A percentile compares a stretch with the other conserved stretches of the same genome.
These are phyloP conservation scores for Pycnomerus fuliginosus DNA, from an alignment of 2,888 invertebrate species.

Conservation along the genomic window DNA sequence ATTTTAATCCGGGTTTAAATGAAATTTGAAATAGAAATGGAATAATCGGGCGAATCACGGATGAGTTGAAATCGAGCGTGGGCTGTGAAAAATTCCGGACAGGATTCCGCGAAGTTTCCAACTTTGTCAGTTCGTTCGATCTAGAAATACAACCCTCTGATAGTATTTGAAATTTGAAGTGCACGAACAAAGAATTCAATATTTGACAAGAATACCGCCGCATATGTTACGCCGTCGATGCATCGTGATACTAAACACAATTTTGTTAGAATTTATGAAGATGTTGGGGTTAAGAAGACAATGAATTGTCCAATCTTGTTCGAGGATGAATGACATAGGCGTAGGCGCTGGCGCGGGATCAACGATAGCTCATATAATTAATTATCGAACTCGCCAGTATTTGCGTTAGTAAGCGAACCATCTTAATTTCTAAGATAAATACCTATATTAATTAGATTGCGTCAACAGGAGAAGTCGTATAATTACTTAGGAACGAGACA, in stretches of 20 bases:
- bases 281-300: conserved; percentile 10
- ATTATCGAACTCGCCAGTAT: conserved; percentile 51
- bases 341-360: conserved; percentile 21
- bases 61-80: too few species aligned
- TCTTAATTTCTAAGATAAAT: conserved; percentile 54
- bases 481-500: conserved; percentile 52
- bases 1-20: too few species aligned
- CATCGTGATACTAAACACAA: conserved; percentile 23
- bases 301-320: conserved; percentile 9
- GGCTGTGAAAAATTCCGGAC: too few species aligned
- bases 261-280: conserved; percentile 18
- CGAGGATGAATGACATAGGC: conserved; percentile 14
- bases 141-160: too few species aligned
- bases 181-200: conserved; percentile 21
- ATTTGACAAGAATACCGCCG: conserved; percentile 13
- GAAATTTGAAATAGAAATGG: too few species aligned
- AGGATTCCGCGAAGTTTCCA: too few species aligned
- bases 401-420: conserved; percentile 51
- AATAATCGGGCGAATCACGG: too few species aligned
- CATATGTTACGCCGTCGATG: conserved; percentile 16
- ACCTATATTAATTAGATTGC: conserved; percentile 53
- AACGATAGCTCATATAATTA: conserved; percentile 51
- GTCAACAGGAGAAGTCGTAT: conserved; percentile 52
- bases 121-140: too few species aligned
- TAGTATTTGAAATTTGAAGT: conserved; percentile 16